Percentiles rank a stretch among this genome's conserved stretches.
Conservation (phyloP, 2,888 invertebrate species). For the Parnassius mnemosyne region DNA sequence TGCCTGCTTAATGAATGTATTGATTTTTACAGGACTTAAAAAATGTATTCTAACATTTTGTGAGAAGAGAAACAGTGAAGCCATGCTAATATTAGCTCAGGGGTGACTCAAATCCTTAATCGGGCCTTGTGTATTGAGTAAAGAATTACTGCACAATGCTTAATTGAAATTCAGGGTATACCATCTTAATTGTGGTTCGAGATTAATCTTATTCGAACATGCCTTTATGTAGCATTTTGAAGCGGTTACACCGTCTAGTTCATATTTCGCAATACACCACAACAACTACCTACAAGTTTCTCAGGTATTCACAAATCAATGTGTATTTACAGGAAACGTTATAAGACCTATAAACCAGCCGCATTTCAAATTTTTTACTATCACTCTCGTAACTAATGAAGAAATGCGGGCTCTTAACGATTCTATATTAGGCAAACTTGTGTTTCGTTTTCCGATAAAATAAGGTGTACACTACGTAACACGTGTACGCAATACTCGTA, state of each 20-base stretch:
- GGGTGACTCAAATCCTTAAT: too few species aligned
- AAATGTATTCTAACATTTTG: too few species aligned
- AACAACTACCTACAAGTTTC: slow-evolving; percentile 7
- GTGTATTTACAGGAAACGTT: slow-evolving; percentile 17
- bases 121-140: too few species aligned
- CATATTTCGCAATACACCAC: slow-evolving; percentile 14
- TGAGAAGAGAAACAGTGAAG: too few species aligned
- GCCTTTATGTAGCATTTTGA: not conserved
- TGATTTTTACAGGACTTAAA: too few species aligned
- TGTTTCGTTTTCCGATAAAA: too few species aligned
- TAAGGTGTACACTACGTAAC: too few species aligned
- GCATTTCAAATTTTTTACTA: slow-evolving; percentile 18
- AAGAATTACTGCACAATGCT: too few species aligned
- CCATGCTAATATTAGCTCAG: too few species aligned
- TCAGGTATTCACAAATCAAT: slow-evolving; percentile 6
- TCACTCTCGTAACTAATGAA: not conserved
- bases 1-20: too few species aligned
- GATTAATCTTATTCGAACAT: not conserved
- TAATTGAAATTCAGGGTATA: not conserved
- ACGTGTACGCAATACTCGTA: too few species aligned
- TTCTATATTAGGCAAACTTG: not conserved
- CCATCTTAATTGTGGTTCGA: not conserved
- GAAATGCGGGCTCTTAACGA: slow-evolving; percentile 5
- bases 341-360: slow-evolving; percentile 23
- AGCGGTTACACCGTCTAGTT: not conserved